These are phyloP conservation scores for Mizuhopecten yessoensis DNA, from an alignment of 1,140 invertebrate species.

Conservation along the genomic window DNA sequence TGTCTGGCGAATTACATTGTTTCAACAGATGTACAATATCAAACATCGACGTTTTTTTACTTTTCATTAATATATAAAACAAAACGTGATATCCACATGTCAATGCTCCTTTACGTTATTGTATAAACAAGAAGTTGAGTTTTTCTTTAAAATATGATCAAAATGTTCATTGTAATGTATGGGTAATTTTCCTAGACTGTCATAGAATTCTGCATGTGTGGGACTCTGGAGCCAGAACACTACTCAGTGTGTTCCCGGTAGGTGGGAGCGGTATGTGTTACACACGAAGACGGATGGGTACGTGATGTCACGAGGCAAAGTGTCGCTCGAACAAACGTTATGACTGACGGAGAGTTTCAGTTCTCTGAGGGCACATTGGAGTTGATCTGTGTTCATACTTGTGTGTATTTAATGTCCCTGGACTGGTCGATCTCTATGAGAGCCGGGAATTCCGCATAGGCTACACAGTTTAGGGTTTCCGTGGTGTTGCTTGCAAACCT, in stretches of 20 bases:
- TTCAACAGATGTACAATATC: constrained; percentile 28
- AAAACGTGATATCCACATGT: constrained; percentile 48
- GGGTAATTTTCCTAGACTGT: constrained; percentile 40
- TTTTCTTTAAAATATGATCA: background rate
- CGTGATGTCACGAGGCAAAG: no score
- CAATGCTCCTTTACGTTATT: constrained; percentile 1
- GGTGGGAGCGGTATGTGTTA: no score
- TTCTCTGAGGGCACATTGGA: no score
- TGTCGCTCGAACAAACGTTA: no score
- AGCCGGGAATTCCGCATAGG: no score
- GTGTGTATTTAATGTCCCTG: constrained; percentile 45
- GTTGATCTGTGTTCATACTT: no score
- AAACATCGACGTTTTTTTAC: background rate
- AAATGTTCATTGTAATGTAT: constrained; percentile 21
- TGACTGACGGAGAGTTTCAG: no score
- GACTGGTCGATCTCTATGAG: constrained; percentile 47
- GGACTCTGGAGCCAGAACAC: no score
- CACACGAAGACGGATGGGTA: no score
- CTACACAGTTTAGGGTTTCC: no score
- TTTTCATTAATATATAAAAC: constrained; percentile 52
- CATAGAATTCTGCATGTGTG: no score
- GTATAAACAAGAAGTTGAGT: constrained; percentile 6
- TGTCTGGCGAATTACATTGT: background rate
- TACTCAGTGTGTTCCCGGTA: no score
- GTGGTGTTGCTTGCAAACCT: constrained; percentile 33